A percentile compares a stretch with the other conserved stretches of the same genome.
Evolutionary conservation across 2,888 invertebrate genomes (phyloP).

Genomic region (Syritta pipiens): DNA sequence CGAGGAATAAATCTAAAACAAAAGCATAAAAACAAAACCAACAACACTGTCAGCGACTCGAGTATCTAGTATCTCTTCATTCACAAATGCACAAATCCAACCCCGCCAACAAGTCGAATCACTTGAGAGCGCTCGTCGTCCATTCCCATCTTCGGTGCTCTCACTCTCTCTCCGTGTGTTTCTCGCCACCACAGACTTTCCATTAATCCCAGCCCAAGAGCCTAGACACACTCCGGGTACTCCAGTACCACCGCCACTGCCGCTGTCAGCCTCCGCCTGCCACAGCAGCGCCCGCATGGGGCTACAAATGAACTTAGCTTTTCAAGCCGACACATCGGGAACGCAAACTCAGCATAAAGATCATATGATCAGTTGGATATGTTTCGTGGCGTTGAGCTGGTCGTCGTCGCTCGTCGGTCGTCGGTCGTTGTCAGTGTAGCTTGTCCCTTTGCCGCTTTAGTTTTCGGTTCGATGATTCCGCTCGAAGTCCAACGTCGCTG

Average conservation of each 20-base stretch:
- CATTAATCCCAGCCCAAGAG: constrained; percentile 18
- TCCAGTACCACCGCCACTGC: background rate
- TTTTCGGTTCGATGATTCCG: constrained; percentile 20
- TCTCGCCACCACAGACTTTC: constrained; percentile 30
- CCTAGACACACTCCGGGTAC: constrained; percentile 24
- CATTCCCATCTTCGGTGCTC: constrained; percentile 44
- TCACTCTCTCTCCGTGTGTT: no score
- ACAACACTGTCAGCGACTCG: constrained; percentile 32
- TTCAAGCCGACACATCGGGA: constrained; percentile 37
- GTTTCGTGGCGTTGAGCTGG: constrained; percentile 54
- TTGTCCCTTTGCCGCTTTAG: background rate
- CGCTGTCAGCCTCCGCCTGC: background rate
- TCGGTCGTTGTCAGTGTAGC: constrained; percentile 4
- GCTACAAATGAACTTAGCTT: constrained; percentile 53
- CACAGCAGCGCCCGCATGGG: constrained; percentile 27
- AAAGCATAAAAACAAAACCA: background rate
- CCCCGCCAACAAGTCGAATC: constrained; percentile 28
- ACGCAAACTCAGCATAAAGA: constrained; percentile 58
- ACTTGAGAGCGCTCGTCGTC: constrained; percentile 43
- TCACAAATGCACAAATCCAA: constrained; percentile 47
- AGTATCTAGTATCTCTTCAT: constrained; percentile 58
- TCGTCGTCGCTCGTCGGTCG: constrained; percentile 20
- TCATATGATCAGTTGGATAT: constrained; percentile 64
- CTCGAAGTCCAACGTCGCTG: background rate
- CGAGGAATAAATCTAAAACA: constrained; percentile 27